These are phyloP conservation scores for Athene noctua DNA, from an alignment of 2,113 vertebrate genomes.

Conservation along the genomic window DNA sequence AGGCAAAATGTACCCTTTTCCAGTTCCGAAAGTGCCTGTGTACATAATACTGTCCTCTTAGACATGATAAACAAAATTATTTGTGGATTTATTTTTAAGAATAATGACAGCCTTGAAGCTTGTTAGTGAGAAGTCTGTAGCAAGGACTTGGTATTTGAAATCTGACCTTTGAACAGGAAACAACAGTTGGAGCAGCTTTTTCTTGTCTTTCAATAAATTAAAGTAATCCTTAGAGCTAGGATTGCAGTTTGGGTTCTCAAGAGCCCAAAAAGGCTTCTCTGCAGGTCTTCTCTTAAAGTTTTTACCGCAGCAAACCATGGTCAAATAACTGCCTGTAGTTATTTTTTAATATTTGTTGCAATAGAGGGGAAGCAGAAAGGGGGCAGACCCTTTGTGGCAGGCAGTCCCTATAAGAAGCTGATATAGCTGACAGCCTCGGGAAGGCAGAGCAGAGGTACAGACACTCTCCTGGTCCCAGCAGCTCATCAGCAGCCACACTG, in stretches of 20 bases:
- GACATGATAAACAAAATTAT: neutral
- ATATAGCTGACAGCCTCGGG: neutral
- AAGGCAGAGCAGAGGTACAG: neutral
- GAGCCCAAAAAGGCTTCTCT: neutral
- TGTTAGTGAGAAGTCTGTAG: conserved; percentile 3
- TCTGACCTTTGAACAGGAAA: conserved; percentile 48
- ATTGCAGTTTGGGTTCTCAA: neutral
- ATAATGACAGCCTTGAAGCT: neutral
- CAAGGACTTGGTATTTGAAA: conserved; percentile 24
- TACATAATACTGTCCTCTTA: neutral
- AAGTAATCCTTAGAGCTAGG: neutral
- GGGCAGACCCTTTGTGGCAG: neutral
- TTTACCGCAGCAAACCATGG: neutral
- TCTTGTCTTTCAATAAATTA: conserved; percentile 7
- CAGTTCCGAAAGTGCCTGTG: neutral
- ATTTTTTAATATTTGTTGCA: rapidly evolving
- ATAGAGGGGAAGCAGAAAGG: neutral
- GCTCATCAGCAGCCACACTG: neutral
- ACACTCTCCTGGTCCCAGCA: neutral
- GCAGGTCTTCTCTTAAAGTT: neutral
- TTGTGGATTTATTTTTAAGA: neutral
- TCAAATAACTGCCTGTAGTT: neutral
- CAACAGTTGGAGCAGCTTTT: neutral
- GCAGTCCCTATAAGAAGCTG: rapidly evolving
- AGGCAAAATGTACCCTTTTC: neutral